Evolutionary conservation across 2,888 invertebrate species (phyloP), one percentile per base, ranked within the genome.

Genomic region (Myopa tessellatipennis): DNA sequence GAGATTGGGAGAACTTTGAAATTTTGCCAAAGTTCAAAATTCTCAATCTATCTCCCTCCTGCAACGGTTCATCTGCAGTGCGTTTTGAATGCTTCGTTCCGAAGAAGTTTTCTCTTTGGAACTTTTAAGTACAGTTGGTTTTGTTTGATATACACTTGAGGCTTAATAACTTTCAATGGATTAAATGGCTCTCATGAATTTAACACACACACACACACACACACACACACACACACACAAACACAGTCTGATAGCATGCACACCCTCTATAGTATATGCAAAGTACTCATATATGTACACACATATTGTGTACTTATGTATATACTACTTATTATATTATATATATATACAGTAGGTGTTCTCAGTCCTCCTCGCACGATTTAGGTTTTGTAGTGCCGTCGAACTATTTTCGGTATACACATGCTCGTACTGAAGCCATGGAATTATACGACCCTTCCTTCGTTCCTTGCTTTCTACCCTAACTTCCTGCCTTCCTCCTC

Each of bases 381-480:
- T 67, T 61, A 60, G 73, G 73, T 73, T 73, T 45, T 26, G 73
- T 61, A 61, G 73, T 61, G 73, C 73, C 45, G 14, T 12, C 36
- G 40, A 58, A 58, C 58, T 72, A 72, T 72, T 72, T 72, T 60
- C 60, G 34, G 73, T 73, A 26, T 73, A 63, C 45, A 67, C 63
- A 65, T 65, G 26, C 18, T 26, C 26, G n/a, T 52, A 38, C 73
- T 60, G 73, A 73, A 63, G 73, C 73, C 73, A 61, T 73, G 45
- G 50, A 73, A 55, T 52, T 70, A 50, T 67, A 40, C 67, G 40
- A 40, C 38, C 40, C 67, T 67, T 67, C 26, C 40, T 40, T 40
- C 67, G 40, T 63, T 63, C 63, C 63, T 26, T n/a, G n/a, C 61
- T 26, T n/a, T 36, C 36, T 12, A 4, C 4, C 12, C 26, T 63